Conservation (phyloP, 1,140 invertebrate genomes). For the Cyclina sinensis region DNA sequence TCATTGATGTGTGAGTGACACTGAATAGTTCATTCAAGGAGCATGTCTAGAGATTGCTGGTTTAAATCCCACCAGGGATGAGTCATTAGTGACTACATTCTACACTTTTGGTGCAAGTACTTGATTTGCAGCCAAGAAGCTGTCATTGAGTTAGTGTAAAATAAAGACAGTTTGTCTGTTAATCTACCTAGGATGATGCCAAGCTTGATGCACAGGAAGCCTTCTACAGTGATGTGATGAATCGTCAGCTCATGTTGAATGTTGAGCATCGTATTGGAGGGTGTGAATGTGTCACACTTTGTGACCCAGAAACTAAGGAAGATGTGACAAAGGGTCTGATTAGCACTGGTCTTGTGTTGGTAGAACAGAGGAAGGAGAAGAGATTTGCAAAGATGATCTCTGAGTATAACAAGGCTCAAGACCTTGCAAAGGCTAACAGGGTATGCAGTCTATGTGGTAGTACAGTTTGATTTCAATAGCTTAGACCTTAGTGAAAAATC, state of each 20-base stretch:
- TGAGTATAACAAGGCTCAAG: conserved; percentile 94
- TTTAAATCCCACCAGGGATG: too few species aligned
- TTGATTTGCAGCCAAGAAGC: too few species aligned
- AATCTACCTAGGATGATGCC: conserved; percentile 92
- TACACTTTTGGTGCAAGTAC: too few species aligned
- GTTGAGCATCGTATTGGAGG: conserved; percentile 89
- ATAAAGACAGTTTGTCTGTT: neutral
- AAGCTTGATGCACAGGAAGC: conserved; percentile 91
- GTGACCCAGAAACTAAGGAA: conserved; percentile 90
- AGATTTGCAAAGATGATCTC: conserved; percentile 93
- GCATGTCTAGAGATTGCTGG: too few species aligned
- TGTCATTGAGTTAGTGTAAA: too few species aligned
- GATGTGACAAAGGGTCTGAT: conserved; percentile 94
- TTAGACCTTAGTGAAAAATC: too few species aligned
- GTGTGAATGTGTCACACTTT: conserved; percentile 90
- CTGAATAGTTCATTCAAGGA: too few species aligned
- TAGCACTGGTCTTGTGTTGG: conserved; percentile 93
- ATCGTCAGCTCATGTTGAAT: conserved; percentile 87
- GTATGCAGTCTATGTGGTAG: conserved; percentile 85
- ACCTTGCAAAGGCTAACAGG: conserved; percentile 93
- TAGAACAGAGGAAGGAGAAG: conserved; percentile 93
- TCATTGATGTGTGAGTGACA: too few species aligned
- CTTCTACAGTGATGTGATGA: conserved; percentile 84
- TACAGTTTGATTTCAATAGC: too few species aligned
- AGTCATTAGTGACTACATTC: too few species aligned